Conservation (phyloP, 2,888 invertebrate species). For the Agrochola litura region DNA sequence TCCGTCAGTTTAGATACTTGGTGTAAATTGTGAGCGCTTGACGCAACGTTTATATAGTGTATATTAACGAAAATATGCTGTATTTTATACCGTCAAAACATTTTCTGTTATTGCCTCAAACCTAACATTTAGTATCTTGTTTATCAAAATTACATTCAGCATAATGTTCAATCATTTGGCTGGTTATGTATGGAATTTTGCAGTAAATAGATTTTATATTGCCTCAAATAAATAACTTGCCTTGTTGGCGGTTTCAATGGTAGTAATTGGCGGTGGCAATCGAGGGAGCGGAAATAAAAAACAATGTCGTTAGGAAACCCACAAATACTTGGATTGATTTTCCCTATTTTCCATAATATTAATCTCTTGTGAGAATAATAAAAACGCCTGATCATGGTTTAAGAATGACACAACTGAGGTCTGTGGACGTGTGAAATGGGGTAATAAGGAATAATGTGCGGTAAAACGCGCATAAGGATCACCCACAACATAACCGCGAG, state of each 20-base stretch:
- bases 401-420: not conserved
- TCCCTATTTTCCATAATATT: not conserved
- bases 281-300: constrained; percentile 15
- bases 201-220: constrained; percentile 14
- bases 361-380: not conserved
- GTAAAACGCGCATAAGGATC: not conserved
- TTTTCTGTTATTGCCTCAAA: constrained; percentile 24
- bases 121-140: not conserved
- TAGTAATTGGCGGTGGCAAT: constrained; percentile 27
- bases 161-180: not conserved
- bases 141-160: constrained; percentile 11
- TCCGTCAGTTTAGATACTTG: constrained; percentile 55
- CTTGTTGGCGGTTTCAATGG: constrained; percentile 24
- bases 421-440: not conserved
- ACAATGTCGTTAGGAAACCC: not conserved
- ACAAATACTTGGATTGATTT: not conserved
- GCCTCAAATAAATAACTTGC: constrained; percentile 1
- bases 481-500: not conserved
- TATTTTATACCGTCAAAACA: constrained; percentile 13
- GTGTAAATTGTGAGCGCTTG: constrained; percentile 58
- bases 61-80: constrained; percentile 24
- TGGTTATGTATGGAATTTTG: constrained; percentile 17
- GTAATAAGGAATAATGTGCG: not conserved
- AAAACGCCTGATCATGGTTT: not conserved
- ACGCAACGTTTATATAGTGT: constrained; percentile 31